Conservation (phyloP, 2,888 invertebrate genomes). For the Plagodis dolabraria region DNA sequence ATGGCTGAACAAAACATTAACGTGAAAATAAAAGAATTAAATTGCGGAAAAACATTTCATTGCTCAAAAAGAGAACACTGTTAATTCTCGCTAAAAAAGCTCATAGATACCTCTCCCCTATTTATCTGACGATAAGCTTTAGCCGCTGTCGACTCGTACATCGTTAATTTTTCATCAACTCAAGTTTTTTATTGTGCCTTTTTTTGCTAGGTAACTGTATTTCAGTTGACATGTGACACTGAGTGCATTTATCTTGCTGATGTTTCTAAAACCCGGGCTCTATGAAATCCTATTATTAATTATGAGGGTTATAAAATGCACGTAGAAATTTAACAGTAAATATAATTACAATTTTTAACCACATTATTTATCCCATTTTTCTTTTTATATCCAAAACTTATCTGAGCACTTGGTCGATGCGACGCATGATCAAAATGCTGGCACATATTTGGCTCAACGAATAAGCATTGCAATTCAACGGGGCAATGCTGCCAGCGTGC, state of each 20-base stretch:
- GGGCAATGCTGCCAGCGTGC: too few relatives aligned
- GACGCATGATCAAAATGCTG: too few relatives aligned
- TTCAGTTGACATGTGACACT: constrained; percentile 61
- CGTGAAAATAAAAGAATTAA: constrained; percentile 48
- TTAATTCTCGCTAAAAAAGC: constrained; percentile 57
- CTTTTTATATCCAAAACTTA: too few relatives aligned
- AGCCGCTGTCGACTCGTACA: constrained; percentile 76
- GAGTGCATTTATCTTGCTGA: constrained; percentile 61
- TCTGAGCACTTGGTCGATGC: too few relatives aligned
- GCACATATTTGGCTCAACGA: too few relatives aligned
- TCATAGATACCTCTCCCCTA: constrained; percentile 55
- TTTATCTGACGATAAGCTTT: constrained; percentile 73
- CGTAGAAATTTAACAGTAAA: too few relatives aligned
- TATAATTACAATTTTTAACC: too few relatives aligned
- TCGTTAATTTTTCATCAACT: constrained; percentile 77
- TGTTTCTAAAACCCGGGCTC: constrained; percentile 26
- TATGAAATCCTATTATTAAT: too few relatives aligned
- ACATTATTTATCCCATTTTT: too few relatives aligned
- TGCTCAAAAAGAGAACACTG: constrained; percentile 58
- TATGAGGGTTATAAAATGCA: too few relatives aligned
- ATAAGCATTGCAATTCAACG: too few relatives aligned
- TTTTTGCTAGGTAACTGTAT: constrained; percentile 61
- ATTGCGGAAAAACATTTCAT: constrained; percentile 54
- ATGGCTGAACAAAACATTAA: constrained; percentile 35
- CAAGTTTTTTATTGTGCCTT: constrained; percentile 77